phyloP scores from a whole-genome alignment of 2,888 invertebrate species.

The Disparrhopalites patrizii region DNA sequence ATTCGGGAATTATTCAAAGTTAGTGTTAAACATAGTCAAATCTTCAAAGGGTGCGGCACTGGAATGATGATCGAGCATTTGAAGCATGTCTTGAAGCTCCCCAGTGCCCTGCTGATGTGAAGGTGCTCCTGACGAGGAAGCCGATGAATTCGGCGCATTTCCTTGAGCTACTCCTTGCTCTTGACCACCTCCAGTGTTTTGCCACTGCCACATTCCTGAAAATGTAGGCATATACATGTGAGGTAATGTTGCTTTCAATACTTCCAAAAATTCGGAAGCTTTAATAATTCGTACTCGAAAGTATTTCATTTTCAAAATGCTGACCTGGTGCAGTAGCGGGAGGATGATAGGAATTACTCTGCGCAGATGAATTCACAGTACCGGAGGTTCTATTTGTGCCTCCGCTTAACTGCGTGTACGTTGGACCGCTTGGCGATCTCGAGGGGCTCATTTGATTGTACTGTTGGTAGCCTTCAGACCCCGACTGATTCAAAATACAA shows the following conservation, averaged over 20 bases:
- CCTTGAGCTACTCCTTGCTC: slow-evolving; percentile 51
- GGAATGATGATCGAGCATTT: slow-evolving; percentile 72
- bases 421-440: slow-evolving; percentile 77
- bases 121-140: slow-evolving; percentile 57
- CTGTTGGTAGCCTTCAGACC: slow-evolving; percentile 67
- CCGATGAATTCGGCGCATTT: slow-evolving; percentile 53
- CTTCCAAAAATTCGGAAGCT: background rate
- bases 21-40: slow-evolving; percentile 84
- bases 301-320: background rate
- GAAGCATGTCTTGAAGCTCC: slow-evolving; percentile 86
- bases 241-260: too few species aligned
- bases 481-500: slow-evolving; percentile 57
- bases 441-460: slow-evolving; percentile 70
- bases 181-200: slow-evolving; percentile 54
- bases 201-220: slow-evolving; percentile 76
- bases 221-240: background rate
- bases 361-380: slow-evolving; percentile 39
- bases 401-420: slow-evolving; percentile 72
- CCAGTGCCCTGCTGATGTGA: slow-evolving; percentile 55
- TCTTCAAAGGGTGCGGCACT: slow-evolving; percentile 78
- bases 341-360: slow-evolving; percentile 47
- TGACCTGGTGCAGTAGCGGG: slow-evolving; percentile 45
- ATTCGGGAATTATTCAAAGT: slow-evolving; percentile 60
- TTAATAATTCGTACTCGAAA: background rate
- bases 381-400: slow-evolving; percentile 56